These are phyloP conservation scores for Archegozetes longisetosus DNA, from an alignment of 1,140 invertebrate genomes.

Conservation along the genomic window DNA sequence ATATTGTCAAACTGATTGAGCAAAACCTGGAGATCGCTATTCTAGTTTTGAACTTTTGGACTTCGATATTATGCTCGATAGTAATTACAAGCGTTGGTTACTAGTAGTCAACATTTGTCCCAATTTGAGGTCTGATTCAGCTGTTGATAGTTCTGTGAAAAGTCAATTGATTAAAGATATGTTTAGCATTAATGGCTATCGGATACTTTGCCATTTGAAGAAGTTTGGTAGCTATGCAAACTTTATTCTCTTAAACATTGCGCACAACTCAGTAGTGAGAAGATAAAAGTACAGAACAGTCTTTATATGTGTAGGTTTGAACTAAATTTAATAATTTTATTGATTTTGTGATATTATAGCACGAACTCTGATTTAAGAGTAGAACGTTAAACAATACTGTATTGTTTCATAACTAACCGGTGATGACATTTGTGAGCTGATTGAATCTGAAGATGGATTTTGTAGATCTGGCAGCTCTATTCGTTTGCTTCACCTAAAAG, in stretches of 20 bases:
- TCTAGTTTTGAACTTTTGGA: slow-evolving; percentile 42
- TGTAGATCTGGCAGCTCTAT: slow-evolving; percentile 50
- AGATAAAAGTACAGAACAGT: slow-evolving; percentile 42
- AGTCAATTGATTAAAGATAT: slow-evolving; percentile 43
- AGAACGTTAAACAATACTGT: neutral
- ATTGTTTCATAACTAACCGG: slow-evolving; percentile 64
- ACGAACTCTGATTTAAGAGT: neutral
- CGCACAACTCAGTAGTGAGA: slow-evolving; percentile 14
- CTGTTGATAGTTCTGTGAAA: slow-evolving; percentile 80
- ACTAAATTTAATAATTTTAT: neutral
- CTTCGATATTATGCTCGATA: slow-evolving; percentile 44
- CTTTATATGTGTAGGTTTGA: neutral
- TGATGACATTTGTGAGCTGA: slow-evolving; percentile 71
- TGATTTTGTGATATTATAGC: neutral
- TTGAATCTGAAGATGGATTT: slow-evolving; percentile 78
- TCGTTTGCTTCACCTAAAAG: slow-evolving; percentile 63
- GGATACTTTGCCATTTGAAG: slow-evolving; percentile 41
- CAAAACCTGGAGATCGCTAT: slow-evolving; percentile 29
- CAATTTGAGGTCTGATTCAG: slow-evolving; percentile 69
- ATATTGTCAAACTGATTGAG: slow-evolving; percentile 30
- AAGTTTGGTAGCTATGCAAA: slow-evolving; percentile 30
- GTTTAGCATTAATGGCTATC: slow-evolving; percentile 79
- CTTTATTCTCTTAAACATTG: neutral
- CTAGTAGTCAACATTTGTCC: slow-evolving; percentile 94
- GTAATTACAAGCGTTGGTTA: slow-evolving; percentile 64